Evolutionary conservation across 2,888 invertebrate genomes (phyloP), one percentile per base, ranked within the genome.

Genomic region (Hypselothyrea guttata): DNA sequence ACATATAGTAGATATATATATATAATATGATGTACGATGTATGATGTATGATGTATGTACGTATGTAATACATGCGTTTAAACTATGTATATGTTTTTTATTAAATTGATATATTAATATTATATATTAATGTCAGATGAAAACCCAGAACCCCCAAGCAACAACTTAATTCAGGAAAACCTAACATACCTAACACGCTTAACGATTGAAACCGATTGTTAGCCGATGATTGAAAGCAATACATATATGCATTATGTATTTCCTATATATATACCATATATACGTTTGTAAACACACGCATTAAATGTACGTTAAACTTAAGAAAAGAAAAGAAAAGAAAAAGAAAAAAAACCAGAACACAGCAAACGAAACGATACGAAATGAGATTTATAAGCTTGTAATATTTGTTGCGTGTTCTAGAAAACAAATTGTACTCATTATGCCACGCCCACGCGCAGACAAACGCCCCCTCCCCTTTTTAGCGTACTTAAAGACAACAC

Each of bases 61-160:
- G 76, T 57, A 64, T 75, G 72, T 75, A 68, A 68, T 72, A 72
- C 72, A 71, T 72, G 58, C 75, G 68, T 65, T 60, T 13, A 54
- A 55, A 30, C 7, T 30, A 30, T 30, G n/a, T 30, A 7, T 30
- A 30, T 30, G n/a, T 30, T 64, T 49, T 62, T 74, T 73, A n/a
- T n/a, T n/a, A 45, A 63, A 66, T 74, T 73, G 65, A 64, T 72
- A 61, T 67, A 72, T 78, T 81, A 81, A 78, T 78, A 78, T 77
- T 82, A 82, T 82, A 77, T 79, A 79, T 78, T 77, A 77, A 75
- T 75, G 62, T 78, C 79, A 71, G 75, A 70, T 58, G 45, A 73
- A 45, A 27, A 13, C 31, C 18, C 34, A n/a, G n/a, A n/a, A n/a
- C n/a, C n/a, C n/a, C n/a, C n/a, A n/a, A n/a, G 42, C 48, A 15